phyloP scores from a whole-genome alignment of 2,888 invertebrate species.

The Taenaris catops region DNA sequence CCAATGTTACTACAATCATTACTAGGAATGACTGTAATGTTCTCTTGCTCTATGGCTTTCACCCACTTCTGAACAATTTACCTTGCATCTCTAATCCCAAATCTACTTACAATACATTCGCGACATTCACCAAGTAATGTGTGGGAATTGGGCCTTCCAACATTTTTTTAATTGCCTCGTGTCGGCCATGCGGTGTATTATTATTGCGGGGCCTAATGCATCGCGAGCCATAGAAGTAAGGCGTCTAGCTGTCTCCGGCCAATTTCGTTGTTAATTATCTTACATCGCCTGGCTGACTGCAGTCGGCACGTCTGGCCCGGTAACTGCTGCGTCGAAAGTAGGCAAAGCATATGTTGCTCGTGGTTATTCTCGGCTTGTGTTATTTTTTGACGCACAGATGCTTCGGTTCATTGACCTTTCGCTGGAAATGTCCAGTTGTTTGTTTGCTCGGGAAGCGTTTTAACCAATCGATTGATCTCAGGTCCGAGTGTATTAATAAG shows the following conservation, averaged over 20 bases:
- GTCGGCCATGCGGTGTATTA: slow-evolving; percentile 52
- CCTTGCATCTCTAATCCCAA: slow-evolving; percentile 36
- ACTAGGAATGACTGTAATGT: slow-evolving; percentile 40
- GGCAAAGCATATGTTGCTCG: slow-evolving; percentile 39
- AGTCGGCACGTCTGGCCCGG: slow-evolving; percentile 54
- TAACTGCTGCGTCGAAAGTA: slow-evolving; percentile 53
- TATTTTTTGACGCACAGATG: slow-evolving; percentile 45
- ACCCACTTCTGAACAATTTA: slow-evolving; percentile 52
- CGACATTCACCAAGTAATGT: slow-evolving; percentile 51
- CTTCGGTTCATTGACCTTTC: slow-evolving; percentile 34
- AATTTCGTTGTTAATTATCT: slow-evolving; percentile 71
- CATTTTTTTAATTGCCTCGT: slow-evolving; percentile 59
- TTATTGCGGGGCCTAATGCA: slow-evolving; percentile 64
- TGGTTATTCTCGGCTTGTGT: slow-evolving; percentile 39
- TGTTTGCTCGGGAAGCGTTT: slow-evolving; percentile 19
- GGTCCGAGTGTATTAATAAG: slow-evolving; percentile 21
- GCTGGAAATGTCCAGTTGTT: slow-evolving; percentile 32
- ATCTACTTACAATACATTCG: slow-evolving; percentile 40
- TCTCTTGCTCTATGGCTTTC: slow-evolving; percentile 47
- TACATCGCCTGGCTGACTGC: slow-evolving; percentile 50
- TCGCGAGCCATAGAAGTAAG: slow-evolving; percentile 62
- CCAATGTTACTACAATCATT: slow-evolving; percentile 47
- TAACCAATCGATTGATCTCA: slow-evolving; percentile 30
- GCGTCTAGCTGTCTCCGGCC: slow-evolving; percentile 71
- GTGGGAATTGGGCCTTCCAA: slow-evolving; percentile 63